These are phyloP conservation scores for Pangasius djambal DNA, from an alignment of 2,797 vertebrate genomes.

Conservation along the genomic window DNA sequence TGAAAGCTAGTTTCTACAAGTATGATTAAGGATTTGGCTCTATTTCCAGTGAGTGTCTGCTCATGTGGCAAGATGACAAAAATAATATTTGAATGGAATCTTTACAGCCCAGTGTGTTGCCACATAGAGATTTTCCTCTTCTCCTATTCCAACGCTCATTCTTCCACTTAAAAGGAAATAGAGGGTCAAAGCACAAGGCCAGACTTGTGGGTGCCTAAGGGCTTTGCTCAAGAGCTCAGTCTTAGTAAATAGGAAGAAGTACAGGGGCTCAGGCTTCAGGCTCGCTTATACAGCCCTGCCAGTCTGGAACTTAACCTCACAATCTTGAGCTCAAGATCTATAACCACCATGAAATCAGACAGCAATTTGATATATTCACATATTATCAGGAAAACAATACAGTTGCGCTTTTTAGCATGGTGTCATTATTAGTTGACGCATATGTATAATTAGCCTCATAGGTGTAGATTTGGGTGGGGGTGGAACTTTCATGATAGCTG, in stretches of 20 bases:
- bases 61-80: conserved; percentile 11
- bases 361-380: background rate
- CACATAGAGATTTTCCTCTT: background rate
- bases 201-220: conserved; percentile 8
- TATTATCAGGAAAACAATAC: background rate
- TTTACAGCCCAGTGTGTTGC: background rate
- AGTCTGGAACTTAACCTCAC: background rate
- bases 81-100: background rate
- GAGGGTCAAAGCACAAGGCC: background rate
- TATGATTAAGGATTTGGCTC: background rate
- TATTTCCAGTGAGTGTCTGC: background rate
- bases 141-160: background rate
- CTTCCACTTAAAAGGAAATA: background rate
- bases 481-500: background rate
- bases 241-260: background rate
- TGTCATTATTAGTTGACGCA: background rate
- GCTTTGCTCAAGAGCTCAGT: conserved; percentile 10
- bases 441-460: background rate
- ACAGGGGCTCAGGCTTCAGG: conserved; percentile 2
- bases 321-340: background rate
- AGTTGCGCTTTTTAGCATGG: background rate
- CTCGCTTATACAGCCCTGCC: background rate
- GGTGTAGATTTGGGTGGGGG: background rate
- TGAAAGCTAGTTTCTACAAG: background rate
- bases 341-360: background rate